A percentile compares a stretch with the other conserved stretches of the same genome.
phyloP scores from a whole-genome alignment of 2,888 invertebrate species.

The Pharmacophagus antenor region DNA sequence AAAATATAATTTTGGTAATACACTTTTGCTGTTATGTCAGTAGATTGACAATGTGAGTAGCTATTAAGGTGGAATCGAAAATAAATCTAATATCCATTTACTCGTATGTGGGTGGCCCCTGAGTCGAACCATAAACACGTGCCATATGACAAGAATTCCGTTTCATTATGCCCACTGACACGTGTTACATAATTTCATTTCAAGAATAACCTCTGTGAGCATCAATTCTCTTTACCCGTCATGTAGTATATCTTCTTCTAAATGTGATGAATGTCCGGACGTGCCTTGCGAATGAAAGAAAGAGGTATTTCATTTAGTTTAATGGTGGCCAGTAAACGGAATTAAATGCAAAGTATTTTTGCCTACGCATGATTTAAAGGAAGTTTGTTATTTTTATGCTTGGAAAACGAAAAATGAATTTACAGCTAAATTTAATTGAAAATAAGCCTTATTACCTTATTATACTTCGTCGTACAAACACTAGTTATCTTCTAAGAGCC shows the following conservation, averaged over 20 bases:
- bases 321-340: not conserved
- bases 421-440: not conserved
- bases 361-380: not conserved
- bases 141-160: not conserved
- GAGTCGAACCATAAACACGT: too few relatives aligned
- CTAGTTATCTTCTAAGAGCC: too few relatives aligned
- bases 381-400: not conserved
- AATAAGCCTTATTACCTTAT: too few relatives aligned
- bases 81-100: too few relatives aligned
- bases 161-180: constrained; percentile 1
- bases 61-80: too few relatives aligned
- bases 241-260: constrained; percentile 5
- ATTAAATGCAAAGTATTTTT: not conserved
- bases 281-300: constrained; percentile 5
- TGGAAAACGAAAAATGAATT: not conserved
- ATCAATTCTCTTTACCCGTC: constrained; percentile 4
- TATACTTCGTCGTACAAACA: too few relatives aligned
- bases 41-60: too few relatives aligned
- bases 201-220: constrained; percentile 1
- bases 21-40: too few relatives aligned
- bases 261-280: constrained; percentile 15
- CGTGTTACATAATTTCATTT: constrained; percentile 9
- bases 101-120: too few relatives aligned
- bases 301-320: constrained; percentile 2
- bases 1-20: too few relatives aligned